Evolutionary conservation across 92 coral and sea anemone genomes (phyloP).

Genomic region (Porites divaricata): DNA sequence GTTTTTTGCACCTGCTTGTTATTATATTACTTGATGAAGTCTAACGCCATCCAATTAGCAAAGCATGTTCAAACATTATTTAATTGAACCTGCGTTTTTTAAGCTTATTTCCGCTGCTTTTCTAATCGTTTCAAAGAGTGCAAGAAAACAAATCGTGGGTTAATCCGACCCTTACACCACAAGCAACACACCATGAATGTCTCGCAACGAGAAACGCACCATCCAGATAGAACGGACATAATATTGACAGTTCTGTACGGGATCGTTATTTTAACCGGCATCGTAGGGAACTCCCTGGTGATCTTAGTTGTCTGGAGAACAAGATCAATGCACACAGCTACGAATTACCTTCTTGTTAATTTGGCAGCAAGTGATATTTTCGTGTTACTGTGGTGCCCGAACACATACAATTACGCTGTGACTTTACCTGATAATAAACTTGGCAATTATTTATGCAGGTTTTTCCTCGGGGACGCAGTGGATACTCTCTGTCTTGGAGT

Average conservation of each 20-base stretch:
- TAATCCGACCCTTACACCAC: conserved; percentile 1
- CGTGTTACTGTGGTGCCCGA: conserved; percentile 38
- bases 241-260: conserved; percentile 31
- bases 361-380: conserved; percentile 44
- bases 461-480: conserved; percentile 36
- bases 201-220: conserved; percentile 8
- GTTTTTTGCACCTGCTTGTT: background rate
- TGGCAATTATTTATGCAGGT: conserved; percentile 37
- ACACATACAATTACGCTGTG: conserved; percentile 33
- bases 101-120: conserved; percentile 9
- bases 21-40: background rate
- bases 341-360: conserved; percentile 43
- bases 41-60: background rate
- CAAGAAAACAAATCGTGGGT: background rate
- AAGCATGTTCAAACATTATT: background rate
- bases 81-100: conserved; percentile 3
- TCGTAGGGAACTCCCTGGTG: conserved; percentile 37
- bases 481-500: conserved; percentile 36
- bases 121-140: background rate
- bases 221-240: conserved; percentile 4
- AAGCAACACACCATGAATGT: conserved; percentile 6
- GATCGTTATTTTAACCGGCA: conserved; percentile 29
- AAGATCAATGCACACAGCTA: conserved; percentile 31
- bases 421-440: conserved; percentile 1
- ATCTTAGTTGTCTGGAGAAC: conserved; percentile 47